Conservation (phyloP, 2,888 invertebrate genomes). For the Oeneis ivallda region DNA sequence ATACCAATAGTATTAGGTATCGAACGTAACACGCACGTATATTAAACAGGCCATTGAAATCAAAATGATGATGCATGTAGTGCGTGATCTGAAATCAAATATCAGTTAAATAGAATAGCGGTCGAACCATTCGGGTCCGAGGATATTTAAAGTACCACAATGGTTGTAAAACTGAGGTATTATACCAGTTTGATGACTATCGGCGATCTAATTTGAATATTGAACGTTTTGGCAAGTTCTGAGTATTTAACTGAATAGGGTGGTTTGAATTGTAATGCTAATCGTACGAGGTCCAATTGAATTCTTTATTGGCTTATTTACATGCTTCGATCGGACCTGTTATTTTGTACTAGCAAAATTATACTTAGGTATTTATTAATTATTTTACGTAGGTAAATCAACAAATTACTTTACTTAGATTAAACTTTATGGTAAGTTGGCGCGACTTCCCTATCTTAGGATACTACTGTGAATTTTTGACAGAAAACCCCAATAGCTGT, state of each 20-base stretch:
- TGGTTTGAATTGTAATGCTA: slow-evolving; percentile 14
- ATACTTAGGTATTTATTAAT: background rate
- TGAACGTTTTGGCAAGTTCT: slow-evolving; percentile 27
- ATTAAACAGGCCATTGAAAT: slow-evolving; percentile 41
- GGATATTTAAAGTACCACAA: slow-evolving; percentile 28
- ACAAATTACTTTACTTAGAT: too few species aligned
- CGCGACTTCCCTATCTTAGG: too few species aligned
- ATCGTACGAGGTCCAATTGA: slow-evolving; percentile 13
- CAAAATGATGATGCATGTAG: slow-evolving; percentile 34
- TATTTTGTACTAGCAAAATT: background rate
- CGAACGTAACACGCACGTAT: background rate
- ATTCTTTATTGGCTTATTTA: slow-evolving; percentile 16
- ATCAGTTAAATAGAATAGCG: slow-evolving; percentile 30
- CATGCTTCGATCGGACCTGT: background rate
- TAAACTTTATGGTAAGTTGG: too few species aligned
- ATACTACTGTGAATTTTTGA: too few species aligned
- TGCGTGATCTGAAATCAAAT: slow-evolving; percentile 43
- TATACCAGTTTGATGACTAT: slow-evolving; percentile 17
- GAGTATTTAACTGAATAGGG: slow-evolving; percentile 21
- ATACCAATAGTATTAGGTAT: background rate
- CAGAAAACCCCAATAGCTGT: too few species aligned
- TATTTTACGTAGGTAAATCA: background rate
- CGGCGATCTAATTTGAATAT: slow-evolving; percentile 32
- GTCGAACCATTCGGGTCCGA: background rate
- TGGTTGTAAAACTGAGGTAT: slow-evolving; percentile 27